A percentile compares a stretch with the other conserved stretches of the same genome.
These are phyloP conservation scores for Drosophila fulvimacula DNA, from an alignment of 2,888 invertebrate species.

Conservation along the genomic window DNA sequence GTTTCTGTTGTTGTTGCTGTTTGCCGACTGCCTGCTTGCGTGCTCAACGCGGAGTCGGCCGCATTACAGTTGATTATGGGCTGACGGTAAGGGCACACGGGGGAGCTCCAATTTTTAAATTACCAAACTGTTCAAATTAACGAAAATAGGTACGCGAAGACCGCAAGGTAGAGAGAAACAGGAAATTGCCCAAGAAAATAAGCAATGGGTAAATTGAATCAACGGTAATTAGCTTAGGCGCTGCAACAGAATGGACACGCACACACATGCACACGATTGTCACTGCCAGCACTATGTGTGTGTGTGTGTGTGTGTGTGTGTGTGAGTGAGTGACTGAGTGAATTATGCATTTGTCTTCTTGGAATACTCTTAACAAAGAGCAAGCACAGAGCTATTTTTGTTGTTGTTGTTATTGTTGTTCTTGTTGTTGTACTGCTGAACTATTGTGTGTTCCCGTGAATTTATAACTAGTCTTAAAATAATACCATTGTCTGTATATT, in stretches of 20 bases:
- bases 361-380: constrained; percentile 6
- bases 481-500: constrained; percentile 9
- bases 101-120: constrained; percentile 70
- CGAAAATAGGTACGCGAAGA: constrained; percentile 51
- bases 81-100: constrained; percentile 2
- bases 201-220: constrained; percentile 52
- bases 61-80: constrained; percentile 73
- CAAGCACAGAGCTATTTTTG: neutral
- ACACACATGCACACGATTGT: neutral
- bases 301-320: too few relatives aligned
- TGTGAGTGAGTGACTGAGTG: neutral
- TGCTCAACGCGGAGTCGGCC: constrained; percentile 69
- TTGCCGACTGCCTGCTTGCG: constrained; percentile 60
- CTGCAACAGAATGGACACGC: constrained; percentile 18
- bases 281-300: neutral
- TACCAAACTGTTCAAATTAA: constrained; percentile 77
- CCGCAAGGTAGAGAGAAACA: constrained; percentile 48
- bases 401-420: neutral
- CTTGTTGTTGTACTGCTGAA: neutral
- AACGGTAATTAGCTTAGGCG: constrained; percentile 52
- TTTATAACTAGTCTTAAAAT: constrained; percentile 8
- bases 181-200: constrained; percentile 67
- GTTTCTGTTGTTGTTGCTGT: constrained; percentile 27
- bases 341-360: constrained; percentile 1
- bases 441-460: constrained; percentile 7